Conservation (phyloP, 2,888 invertebrate species). For the Oligia fasciuncula region DNA sequence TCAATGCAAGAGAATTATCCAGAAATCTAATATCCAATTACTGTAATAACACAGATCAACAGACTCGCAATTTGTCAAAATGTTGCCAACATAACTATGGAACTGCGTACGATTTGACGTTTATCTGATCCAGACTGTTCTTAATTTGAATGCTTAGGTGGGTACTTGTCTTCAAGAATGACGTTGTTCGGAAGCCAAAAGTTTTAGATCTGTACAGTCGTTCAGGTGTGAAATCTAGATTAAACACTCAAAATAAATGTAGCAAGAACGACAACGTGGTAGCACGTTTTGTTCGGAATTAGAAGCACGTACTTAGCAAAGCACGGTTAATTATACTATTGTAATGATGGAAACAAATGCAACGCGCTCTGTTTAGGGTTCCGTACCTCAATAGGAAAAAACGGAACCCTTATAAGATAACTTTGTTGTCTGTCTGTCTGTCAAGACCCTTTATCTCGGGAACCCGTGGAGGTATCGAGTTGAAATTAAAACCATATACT, state of each 20-base stretch:
- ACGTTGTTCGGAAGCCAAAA: constrained; percentile 14
- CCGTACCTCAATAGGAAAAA: too few relatives aligned
- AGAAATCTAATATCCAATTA: constrained; percentile 66
- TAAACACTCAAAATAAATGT: constrained; percentile 31
- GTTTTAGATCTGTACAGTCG: constrained; percentile 10
- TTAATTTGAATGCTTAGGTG: constrained; percentile 43
- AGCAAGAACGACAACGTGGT: constrained; percentile 12
- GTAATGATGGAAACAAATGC: background rate
- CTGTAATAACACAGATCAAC: constrained; percentile 56
- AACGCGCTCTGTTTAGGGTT: background rate
- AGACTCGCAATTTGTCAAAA: constrained; percentile 55
- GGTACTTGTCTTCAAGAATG: constrained; percentile 8
- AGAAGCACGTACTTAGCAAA: background rate
- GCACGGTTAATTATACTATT: constrained; percentile 21
- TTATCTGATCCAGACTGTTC: constrained; percentile 48
- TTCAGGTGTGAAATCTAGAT: constrained; percentile 39
- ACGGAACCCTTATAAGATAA: too few relatives aligned
- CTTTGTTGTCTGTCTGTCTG: too few relatives aligned
- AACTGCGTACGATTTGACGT: constrained; percentile 30
- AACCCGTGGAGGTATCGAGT: too few relatives aligned
- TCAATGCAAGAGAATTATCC: constrained; percentile 55
- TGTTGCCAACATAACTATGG: constrained; percentile 32
- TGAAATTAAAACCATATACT: too few relatives aligned
- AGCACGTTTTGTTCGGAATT: constrained; percentile 13
- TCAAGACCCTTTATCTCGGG: too few relatives aligned